These are phyloP conservation scores for Onychorhynchus coronatus DNA, from an alignment of 2,113 vertebrate species.

Conservation along the genomic window DNA sequence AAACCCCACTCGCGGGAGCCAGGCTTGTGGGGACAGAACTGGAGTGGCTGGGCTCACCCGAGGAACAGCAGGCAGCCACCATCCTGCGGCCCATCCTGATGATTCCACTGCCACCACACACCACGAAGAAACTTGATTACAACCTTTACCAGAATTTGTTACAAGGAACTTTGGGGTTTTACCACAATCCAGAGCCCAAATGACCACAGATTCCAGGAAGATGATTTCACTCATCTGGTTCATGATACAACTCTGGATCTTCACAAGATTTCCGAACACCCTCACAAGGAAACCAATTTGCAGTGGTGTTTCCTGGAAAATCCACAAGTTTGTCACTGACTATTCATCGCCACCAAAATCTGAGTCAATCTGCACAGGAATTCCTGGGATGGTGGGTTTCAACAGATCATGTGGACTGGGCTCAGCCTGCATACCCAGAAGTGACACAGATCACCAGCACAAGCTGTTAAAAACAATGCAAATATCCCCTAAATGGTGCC, in stretches of 20 bases:
- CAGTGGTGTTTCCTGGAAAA: constrained; percentile 71
- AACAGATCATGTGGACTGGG: neutral
- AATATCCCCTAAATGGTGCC: neutral
- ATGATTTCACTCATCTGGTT: constrained; percentile 69
- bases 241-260: constrained; percentile 58
- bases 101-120: neutral
- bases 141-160: neutral
- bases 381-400: constrained; percentile 7
- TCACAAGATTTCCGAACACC: constrained; percentile 28
- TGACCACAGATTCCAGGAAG: constrained; percentile 74
- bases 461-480: neutral
- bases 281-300: constrained; percentile 36
- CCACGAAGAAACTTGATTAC: neutral
- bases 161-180: neutral
- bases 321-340: constrained; percentile 26
- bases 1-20: rapidly evolving
- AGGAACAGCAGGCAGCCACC: neutral
- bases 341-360: constrained; percentile 29
- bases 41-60: neutral
- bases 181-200: constrained; percentile 33
- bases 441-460: neutral
- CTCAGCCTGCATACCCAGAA: neutral
- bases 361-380: constrained; percentile 53
- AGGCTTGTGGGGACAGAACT: neutral
- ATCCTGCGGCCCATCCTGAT: neutral